phyloP scores from a whole-genome alignment of 2,888 invertebrate species.

The Arctia plantaginis region DNA sequence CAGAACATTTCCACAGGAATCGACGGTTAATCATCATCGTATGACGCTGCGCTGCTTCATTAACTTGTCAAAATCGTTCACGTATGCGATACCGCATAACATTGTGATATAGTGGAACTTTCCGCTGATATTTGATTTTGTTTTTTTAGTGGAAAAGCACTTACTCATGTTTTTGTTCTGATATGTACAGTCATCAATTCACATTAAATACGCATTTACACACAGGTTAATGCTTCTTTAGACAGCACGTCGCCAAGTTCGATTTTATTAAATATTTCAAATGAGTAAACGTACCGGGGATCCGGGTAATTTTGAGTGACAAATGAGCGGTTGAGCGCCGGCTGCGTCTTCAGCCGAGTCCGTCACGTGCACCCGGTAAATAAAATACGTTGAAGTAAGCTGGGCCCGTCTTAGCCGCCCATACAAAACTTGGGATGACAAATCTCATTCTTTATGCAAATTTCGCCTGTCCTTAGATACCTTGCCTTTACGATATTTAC shows the following conservation, averaged over 20 bases:
- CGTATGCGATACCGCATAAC: no score
- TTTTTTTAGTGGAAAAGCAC: background rate
- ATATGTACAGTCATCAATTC: conserved; percentile 24
- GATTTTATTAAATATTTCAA: conserved; percentile 64
- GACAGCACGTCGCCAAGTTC: conserved; percentile 33
- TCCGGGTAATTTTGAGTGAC: conserved; percentile 72
- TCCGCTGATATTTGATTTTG: background rate
- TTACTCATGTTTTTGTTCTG: background rate
- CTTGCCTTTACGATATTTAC: conserved; percentile 62
- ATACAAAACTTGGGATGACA: conserved; percentile 69
- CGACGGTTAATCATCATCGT: background rate
- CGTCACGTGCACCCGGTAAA: conserved; percentile 76
- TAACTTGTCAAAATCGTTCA: background rate
- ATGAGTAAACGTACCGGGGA: conserved; percentile 61
- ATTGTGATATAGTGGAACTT: background rate
- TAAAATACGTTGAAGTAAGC: conserved; percentile 74
- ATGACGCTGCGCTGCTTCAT: no score
- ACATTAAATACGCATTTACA: conserved; percentile 30
- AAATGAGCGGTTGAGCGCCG: conserved; percentile 76
- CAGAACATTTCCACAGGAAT: background rate
- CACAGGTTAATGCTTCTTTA: conserved; percentile 26
- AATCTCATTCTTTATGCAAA: conserved; percentile 77
- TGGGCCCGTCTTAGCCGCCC: conserved; percentile 53
- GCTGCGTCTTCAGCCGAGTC: conserved; percentile 65
- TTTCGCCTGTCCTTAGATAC: conserved; percentile 63